Base-by-base conservation (phyloP, 2,113 vertebrate species). In the Gambusia affinis region DNA sequence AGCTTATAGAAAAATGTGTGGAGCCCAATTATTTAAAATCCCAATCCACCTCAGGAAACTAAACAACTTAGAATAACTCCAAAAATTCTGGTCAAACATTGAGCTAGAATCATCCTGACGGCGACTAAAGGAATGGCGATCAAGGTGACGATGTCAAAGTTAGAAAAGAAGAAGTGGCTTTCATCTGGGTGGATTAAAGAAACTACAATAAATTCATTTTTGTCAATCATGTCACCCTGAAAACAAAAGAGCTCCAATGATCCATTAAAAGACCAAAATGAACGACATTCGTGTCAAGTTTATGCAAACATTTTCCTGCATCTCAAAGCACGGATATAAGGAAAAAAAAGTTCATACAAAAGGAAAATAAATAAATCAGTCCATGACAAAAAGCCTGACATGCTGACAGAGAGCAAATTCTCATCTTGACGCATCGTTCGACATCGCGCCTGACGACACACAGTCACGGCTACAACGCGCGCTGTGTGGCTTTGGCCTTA, bases 401-500 rank as follows among this genome's bases (percentile, higher is more conserved):
- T 76, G 70, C 80, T 81, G 85, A 89, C 80, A 12, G 85, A 76
- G 87, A 75, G 69, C 79, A 86, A 89, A 89, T 81, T 84, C 73
- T 67, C 4, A 24, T 66, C 67, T 47, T 77, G 47, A 66, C 17
- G 7, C 71, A 67, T 82, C 67, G 15, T 78, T 80, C 67, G n/a
- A 65, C 77, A 86, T 85, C 28, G 44, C 0, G 17, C 60, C 76
- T 85, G 84, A 89, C 80, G 83, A 75, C 71, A 60, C 61, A 30
- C 72, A 66, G 80, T 76, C 85, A 74, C 8, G 29, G 64, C 71
- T 86, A 70, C 3, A 30, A 85, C 69, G 73, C 83, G 81, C 83
- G 70, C 70, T 19, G 69, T 51, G 79, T 67, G 80, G 85, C 90
- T 89, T 91, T 89, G 79, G 67, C 79, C 76, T 87, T 84, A 84